Percentiles rank a stretch among this genome's conserved stretches.
These are phyloP conservation scores for Temnothorax curvispinosus DNA, from an alignment of 1,140 invertebrate genomes.

Conservation along the genomic window DNA sequence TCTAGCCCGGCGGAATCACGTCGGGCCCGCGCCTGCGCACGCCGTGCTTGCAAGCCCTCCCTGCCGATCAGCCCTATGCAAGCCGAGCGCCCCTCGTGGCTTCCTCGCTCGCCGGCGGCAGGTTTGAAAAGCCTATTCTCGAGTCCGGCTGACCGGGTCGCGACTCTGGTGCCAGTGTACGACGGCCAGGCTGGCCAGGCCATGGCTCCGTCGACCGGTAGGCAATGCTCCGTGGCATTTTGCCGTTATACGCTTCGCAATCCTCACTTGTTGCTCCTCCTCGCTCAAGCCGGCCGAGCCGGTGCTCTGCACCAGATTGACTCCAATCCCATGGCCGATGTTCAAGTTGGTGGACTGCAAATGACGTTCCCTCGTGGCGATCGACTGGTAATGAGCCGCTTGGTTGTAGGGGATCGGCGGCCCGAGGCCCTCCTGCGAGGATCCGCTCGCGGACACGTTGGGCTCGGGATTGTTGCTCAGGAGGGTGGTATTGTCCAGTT, in stretches of 20 bases:
- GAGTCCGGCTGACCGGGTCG: too few species aligned
- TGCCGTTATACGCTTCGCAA: conserved; percentile 91
- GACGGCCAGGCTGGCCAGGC: too few species aligned
- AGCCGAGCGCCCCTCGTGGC: too few species aligned
- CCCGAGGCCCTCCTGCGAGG: conserved; percentile 84
- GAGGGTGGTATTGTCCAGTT: conserved; percentile 87
- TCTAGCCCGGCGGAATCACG: too few species aligned
- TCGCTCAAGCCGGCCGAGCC: conserved; percentile 77
- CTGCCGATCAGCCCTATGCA: too few species aligned
- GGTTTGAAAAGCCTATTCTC: too few species aligned
- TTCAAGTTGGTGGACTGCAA: conserved; percentile 84
- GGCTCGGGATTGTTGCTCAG: conserved; percentile 84
- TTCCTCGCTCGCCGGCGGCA: too few species aligned
- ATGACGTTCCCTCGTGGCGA: conserved; percentile 83
- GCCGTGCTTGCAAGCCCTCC: too few species aligned
- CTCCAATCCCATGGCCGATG: conserved; percentile 74
- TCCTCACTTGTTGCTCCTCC: conserved; percentile 96
- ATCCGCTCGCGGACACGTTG: conserved; percentile 83
- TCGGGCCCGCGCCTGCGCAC: too few species aligned
- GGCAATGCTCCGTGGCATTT: too few species aligned
- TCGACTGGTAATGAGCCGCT: conserved; percentile 85
- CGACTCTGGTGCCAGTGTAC: too few species aligned
- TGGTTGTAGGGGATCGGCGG: conserved; percentile 86
- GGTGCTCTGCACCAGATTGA: conserved; percentile 78
- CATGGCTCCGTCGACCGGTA: too few species aligned